A percentile compares a stretch with the other conserved stretches of the same genome.
These are phyloP conservation scores for Drosophila setosimentum DNA, from an alignment of 2,888 invertebrate species.

Conservation along the genomic window DNA sequence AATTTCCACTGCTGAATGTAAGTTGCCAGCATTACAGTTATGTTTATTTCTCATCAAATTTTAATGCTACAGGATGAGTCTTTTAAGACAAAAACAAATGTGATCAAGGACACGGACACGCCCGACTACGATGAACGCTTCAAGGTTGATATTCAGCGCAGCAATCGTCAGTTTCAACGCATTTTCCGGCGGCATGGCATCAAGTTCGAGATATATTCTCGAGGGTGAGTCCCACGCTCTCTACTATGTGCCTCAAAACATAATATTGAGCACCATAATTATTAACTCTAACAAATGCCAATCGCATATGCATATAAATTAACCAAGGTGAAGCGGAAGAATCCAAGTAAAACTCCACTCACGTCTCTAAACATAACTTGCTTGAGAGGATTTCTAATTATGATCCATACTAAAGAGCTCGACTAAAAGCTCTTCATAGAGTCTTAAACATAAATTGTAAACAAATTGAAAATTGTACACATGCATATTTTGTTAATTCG, in stretches of 20 bases:
- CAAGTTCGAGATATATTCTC: conserved; percentile 96
- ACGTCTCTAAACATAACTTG: conserved; percentile 1
- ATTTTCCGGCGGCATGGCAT: conserved; percentile 95
- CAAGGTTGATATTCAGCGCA: conserved; percentile 92
- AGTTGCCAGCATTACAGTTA: conserved; percentile 77
- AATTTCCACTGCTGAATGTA: conserved; percentile 89
- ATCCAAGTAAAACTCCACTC: conserved; percentile 11
- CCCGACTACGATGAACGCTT: conserved; percentile 95
- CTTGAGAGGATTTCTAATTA: conserved; percentile 6
- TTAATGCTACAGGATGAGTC: conserved; percentile 88
- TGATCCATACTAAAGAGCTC: background rate
- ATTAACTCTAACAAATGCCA: conserved; percentile 45
- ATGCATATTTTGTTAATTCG: background rate
- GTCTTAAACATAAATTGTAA: background rate
- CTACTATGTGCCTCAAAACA: conserved; percentile 1
- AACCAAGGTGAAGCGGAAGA: conserved; percentile 40
- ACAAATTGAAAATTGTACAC: too few species aligned
- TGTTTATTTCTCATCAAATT: background rate
- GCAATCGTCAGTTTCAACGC: conserved; percentile 92
- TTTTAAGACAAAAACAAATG: conserved; percentile 90
- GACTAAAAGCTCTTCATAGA: background rate
- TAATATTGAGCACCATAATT: conserved; percentile 24
- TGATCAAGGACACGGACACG: conserved; percentile 93
- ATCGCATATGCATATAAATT: conserved; percentile 49
- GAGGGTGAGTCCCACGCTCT: conserved; percentile 90